Percentiles rank a stretch among this genome's conserved stretches.
These are phyloP conservation scores for Episyrphus balteatus DNA, from an alignment of 1,140 invertebrate species.

Conservation along the genomic window DNA sequence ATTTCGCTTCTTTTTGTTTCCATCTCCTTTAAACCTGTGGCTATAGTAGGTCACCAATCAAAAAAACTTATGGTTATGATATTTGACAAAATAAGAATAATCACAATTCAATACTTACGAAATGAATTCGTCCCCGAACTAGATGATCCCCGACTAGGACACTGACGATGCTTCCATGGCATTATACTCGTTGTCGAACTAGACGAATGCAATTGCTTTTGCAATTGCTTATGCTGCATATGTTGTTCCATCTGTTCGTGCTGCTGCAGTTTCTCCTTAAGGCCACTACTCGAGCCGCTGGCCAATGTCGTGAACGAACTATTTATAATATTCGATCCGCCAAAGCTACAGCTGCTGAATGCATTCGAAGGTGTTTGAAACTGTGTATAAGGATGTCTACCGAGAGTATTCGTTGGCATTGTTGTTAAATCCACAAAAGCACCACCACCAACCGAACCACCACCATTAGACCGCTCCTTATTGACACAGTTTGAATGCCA, in stretches of 20 bases:
- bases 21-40: no score
- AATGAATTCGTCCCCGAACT: slow-evolving; percentile 35
- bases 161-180: slow-evolving; percentile 35
- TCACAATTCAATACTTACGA: slow-evolving; percentile 24
- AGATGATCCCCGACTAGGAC: slow-evolving; percentile 33
- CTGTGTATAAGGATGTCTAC: slow-evolving; percentile 23
- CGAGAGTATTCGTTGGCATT: background rate
- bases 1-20: no score
- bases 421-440: no score
- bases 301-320: slow-evolving; percentile 27
- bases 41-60: no score
- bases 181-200: slow-evolving; percentile 32
- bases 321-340: background rate
- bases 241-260: slow-evolving; percentile 22
- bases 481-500: slow-evolving; percentile 4
- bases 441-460: background rate
- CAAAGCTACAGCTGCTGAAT: slow-evolving; percentile 7
- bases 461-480: slow-evolving; percentile 5
- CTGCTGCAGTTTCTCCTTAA: slow-evolving; percentile 18
- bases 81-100: no score
- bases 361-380: slow-evolving; percentile 11
- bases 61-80: no score
- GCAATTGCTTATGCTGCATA: slow-evolving; percentile 10
- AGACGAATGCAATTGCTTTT: slow-evolving; percentile 29
- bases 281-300: slow-evolving; percentile 21